Percentiles rank a stretch among this genome's conserved stretches.
Conservation (phyloP, 2,888 invertebrate species). For the Druceiella hillmani region DNA sequence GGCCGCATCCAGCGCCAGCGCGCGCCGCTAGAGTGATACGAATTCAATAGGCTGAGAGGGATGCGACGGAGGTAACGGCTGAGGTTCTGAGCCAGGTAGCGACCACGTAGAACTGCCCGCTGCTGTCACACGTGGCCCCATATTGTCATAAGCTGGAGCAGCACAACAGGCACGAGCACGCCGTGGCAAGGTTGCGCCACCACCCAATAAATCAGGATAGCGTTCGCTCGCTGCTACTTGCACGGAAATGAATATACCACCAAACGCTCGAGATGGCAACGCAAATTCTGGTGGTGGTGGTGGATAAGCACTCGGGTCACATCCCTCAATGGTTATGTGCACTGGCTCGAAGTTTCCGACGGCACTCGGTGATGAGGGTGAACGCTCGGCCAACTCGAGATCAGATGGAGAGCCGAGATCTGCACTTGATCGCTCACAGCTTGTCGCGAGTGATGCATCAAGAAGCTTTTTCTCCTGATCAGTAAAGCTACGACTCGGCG, state of each 20-base stretch:
- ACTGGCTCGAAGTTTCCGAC: conserved; percentile 55
- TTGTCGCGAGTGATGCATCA: conserved; percentile 64
- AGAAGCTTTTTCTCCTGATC: conserved; percentile 85
- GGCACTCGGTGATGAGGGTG: conserved; percentile 36
- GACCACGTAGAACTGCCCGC: conserved; percentile 85
- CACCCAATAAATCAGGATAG: conserved; percentile 72
- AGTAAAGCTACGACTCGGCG: conserved; percentile 65
- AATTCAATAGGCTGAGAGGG: conserved; percentile 56
- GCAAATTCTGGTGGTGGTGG: conserved; percentile 49
- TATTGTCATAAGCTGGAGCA: conserved; percentile 78
- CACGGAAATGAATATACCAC: conserved; percentile 83
- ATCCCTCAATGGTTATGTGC: conserved; percentile 55
- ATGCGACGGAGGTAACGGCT: conserved; percentile 44
- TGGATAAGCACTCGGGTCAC: conserved; percentile 40
- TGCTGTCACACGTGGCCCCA: conserved; percentile 84
- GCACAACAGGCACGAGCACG: conserved; percentile 48
- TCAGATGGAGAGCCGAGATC: conserved; percentile 53
- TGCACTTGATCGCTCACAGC: conserved; percentile 61
- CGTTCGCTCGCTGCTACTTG: conserved; percentile 67
- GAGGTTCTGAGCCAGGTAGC: conserved; percentile 51
- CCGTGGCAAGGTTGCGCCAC: conserved; percentile 44
- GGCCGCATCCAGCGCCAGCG: conserved; percentile 46
- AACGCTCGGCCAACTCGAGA: conserved; percentile 49
- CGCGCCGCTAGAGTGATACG: conserved; percentile 48
- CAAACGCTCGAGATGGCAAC: conserved; percentile 47